phyloP scores from a whole-genome alignment of 1,140 invertebrate genomes.

The Macrobrachium rosenbergii region DNA sequence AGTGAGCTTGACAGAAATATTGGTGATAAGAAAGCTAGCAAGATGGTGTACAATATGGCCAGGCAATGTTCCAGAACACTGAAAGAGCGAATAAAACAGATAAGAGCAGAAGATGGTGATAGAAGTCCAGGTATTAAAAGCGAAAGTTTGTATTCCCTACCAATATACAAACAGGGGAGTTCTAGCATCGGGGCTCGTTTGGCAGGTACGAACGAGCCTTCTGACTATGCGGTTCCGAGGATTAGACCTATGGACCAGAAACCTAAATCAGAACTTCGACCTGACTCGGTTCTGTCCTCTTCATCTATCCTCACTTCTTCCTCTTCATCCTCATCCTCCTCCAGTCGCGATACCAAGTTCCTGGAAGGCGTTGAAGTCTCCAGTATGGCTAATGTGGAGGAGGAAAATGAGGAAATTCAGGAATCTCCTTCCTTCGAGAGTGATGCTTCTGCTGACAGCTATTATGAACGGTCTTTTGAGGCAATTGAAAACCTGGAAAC shows the following conservation, averaged over 20 bases:
- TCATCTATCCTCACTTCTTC: conserved; percentile 73
- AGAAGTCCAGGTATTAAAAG: conserved; percentile 15
- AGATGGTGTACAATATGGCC: conserved; percentile 68
- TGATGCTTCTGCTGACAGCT: conserved; percentile 75
- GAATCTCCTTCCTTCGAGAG: conserved; percentile 66
- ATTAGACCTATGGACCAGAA: conserved; percentile 74
- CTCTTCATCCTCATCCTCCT: conserved; percentile 69
- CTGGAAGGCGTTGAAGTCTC: conserved; percentile 35
- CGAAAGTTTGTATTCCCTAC: conserved; percentile 54
- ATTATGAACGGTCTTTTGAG: conserved; percentile 83
- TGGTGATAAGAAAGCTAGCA: conserved; percentile 61
- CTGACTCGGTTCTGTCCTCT: conserved; percentile 75
- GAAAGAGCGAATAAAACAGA: conserved; percentile 69
- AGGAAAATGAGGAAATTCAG: conserved; percentile 65
- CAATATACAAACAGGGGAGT: conserved; percentile 82
- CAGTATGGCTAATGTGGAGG: conserved; percentile 55
- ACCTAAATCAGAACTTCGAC: conserved; percentile 63
- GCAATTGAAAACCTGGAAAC: conserved; percentile 79
- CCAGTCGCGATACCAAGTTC: conserved; percentile 47
- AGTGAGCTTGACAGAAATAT: conserved; percentile 48
- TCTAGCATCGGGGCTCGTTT: conserved; percentile 86
- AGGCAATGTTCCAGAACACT: conserved; percentile 70
- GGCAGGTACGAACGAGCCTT: conserved; percentile 76
- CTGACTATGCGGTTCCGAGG: conserved; percentile 86
- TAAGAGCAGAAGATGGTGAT: conserved; percentile 58